Percentiles rank a stretch among this genome's conserved stretches.
Conservation (phyloP, 1,140 invertebrate species). For the Teleopsis dalmanni region DNA sequence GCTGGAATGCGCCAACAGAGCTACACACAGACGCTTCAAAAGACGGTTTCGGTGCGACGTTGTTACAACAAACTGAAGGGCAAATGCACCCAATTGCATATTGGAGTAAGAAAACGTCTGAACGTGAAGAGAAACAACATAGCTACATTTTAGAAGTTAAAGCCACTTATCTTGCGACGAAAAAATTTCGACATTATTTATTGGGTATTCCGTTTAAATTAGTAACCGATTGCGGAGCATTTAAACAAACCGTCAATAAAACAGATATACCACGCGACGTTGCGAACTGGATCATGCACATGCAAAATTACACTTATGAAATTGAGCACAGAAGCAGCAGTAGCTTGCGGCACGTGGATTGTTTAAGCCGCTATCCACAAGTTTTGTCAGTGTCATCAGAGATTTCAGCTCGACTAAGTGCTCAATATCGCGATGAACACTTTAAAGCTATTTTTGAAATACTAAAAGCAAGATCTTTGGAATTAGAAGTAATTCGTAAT, state of each 20-base stretch:
- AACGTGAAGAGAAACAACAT: slow-evolving; percentile 37
- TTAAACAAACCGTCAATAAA: slow-evolving; percentile 25
- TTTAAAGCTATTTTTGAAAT: background rate
- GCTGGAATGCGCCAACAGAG: slow-evolving; percentile 5
- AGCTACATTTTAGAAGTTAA: slow-evolving; percentile 27
- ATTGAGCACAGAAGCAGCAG: slow-evolving; percentile 36
- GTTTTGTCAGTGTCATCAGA: background rate
- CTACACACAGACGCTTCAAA: slow-evolving; percentile 20
- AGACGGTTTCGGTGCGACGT: slow-evolving; percentile 17
- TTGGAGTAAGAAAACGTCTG: slow-evolving; percentile 11
- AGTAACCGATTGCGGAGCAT: slow-evolving; percentile 28
- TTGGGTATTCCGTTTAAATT: slow-evolving; percentile 6
- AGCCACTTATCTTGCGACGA: slow-evolving; percentile 17
- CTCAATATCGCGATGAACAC: slow-evolving; percentile 3
- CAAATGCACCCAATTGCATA: slow-evolving; percentile 3
- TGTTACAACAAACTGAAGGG: slow-evolving; percentile 14
- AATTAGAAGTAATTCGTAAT: slow-evolving; percentile 5
- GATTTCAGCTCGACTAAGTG: background rate
- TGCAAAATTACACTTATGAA: slow-evolving; percentile 38
- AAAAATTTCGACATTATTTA: slow-evolving; percentile 20
- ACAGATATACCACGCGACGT: slow-evolving; percentile 17
- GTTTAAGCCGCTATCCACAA: slow-evolving; percentile 26
- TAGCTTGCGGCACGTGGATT: slow-evolving; percentile 23
- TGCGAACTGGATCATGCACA: slow-evolving; percentile 23
- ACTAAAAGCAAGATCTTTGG: background rate